phyloP scores from a whole-genome alignment of 2,888 invertebrate genomes.

The Orthonevra nobilis region DNA sequence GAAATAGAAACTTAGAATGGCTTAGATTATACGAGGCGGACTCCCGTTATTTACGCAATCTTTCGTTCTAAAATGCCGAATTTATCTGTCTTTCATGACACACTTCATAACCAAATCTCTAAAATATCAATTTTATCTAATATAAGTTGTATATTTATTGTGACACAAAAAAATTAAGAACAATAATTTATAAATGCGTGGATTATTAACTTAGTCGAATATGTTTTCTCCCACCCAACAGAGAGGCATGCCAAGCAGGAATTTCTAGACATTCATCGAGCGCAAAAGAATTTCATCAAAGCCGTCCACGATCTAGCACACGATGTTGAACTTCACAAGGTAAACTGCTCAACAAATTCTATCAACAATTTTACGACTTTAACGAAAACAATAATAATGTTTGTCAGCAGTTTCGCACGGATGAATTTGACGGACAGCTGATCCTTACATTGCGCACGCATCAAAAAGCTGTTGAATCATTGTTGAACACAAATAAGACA shows the following conservation, averaged over 20 bases:
- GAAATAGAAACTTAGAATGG: no score
- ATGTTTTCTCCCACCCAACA: slow-evolving; percentile 46
- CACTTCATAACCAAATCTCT: no score
- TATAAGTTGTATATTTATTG: no score
- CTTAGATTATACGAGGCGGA: no score
- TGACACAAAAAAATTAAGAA: background rate
- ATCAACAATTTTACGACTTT: background rate
- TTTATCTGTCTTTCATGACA: no score
- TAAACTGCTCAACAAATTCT: slow-evolving; percentile 46
- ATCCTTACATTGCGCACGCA: slow-evolving; percentile 81
- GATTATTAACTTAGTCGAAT: no score
- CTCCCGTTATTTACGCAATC: no score
- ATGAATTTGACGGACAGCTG: slow-evolving; percentile 81
- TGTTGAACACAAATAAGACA: slow-evolving; percentile 73
- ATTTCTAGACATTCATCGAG: slow-evolving; percentile 66
- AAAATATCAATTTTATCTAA: no score
- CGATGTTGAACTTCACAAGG: slow-evolving; percentile 77
- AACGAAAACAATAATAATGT: background rate
- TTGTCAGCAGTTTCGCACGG: slow-evolving; percentile 69
- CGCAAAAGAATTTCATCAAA: slow-evolving; percentile 75
- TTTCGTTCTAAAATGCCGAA: no score
- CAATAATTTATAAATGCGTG: no score
- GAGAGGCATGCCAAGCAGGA: slow-evolving; percentile 70
- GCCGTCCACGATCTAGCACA: slow-evolving; percentile 75
- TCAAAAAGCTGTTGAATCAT: slow-evolving; percentile 80